These are phyloP conservation scores for Seriola rivoliana DNA, from an alignment of 2,113 vertebrate species.

Conservation along the genomic window DNA sequence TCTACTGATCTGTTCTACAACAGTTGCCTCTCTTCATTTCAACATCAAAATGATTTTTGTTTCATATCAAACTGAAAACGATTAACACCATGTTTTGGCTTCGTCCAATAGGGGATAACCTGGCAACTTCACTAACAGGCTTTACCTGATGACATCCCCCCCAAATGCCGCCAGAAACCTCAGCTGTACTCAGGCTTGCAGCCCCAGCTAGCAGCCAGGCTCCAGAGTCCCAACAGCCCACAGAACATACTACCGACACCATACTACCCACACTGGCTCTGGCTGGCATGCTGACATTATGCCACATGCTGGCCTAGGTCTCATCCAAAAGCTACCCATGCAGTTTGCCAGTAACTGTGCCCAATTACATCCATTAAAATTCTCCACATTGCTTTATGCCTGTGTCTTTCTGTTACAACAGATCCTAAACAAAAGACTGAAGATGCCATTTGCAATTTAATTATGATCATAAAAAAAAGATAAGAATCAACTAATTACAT, in stretches of 20 bases:
- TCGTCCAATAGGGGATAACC: constrained; percentile 22
- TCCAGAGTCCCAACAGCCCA: constrained; percentile 64
- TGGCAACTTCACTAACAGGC: constrained; percentile 18
- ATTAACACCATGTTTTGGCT: constrained; percentile 14
- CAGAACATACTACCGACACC: constrained; percentile 78
- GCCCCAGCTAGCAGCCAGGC: constrained; percentile 58
- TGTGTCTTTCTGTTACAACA: constrained; percentile 84
- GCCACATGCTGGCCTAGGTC: constrained; percentile 83
- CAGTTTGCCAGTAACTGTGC: constrained; percentile 88
- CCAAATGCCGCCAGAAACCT: constrained; percentile 47
- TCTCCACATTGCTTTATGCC: constrained; percentile 90
- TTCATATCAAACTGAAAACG: constrained; percentile 6
- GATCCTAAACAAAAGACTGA: constrained; percentile 81
- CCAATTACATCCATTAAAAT: constrained; percentile 93
- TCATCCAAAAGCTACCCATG: constrained; percentile 86
- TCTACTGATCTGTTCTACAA: neutral
- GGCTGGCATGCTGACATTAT: constrained; percentile 88
- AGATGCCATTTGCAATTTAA: constrained; percentile 19
- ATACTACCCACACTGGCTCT: constrained; percentile 76
- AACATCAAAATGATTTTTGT: neutral
- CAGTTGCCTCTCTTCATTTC: neutral
- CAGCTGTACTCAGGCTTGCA: constrained; percentile 44
- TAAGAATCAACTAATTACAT: neutral
- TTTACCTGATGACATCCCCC: constrained; percentile 56
- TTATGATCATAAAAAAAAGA: constrained; percentile 21